Evolutionary conservation across 2,113 vertebrate genomes (phyloP).

Genomic region (Tringa solitaria): DNA sequence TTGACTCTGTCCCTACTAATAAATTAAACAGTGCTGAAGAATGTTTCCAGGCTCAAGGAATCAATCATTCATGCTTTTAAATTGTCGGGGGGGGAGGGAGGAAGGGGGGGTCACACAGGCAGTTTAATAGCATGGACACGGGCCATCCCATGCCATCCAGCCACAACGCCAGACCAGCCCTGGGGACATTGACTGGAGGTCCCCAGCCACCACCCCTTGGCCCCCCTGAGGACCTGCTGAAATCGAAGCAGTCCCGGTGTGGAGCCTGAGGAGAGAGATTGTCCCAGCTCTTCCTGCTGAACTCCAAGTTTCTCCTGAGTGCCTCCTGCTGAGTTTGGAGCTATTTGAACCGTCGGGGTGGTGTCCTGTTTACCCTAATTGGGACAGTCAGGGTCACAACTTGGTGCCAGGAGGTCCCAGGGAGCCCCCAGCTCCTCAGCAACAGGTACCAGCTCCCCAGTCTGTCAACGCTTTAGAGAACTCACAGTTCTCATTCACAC

Average conservation of each 20-base stretch:
- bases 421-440: background rate
- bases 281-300: background rate
- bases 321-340: background rate
- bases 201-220: background rate
- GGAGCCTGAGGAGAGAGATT: background rate
- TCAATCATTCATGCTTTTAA: conserved; percentile 31
- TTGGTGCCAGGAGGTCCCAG: background rate
- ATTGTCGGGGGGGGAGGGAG: background rate
- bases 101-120: background rate
- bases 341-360: background rate
- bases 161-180: background rate
- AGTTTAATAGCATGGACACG: background rate
- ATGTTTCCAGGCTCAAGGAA: conserved; percentile 38
- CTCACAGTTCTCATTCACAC: background rate
- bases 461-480: background rate
- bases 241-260: background rate
- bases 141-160: background rate
- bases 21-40: conserved; percentile 18
- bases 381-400: background rate
- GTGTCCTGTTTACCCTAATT: background rate
- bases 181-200: background rate
- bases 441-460: background rate
- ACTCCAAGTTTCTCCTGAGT: background rate
- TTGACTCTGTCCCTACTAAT: conserved; percentile 20
- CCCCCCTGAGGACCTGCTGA: accelerated